These are phyloP conservation scores for Mya arenaria DNA, from an alignment of 1,140 invertebrate species.

Conservation along the genomic window DNA sequence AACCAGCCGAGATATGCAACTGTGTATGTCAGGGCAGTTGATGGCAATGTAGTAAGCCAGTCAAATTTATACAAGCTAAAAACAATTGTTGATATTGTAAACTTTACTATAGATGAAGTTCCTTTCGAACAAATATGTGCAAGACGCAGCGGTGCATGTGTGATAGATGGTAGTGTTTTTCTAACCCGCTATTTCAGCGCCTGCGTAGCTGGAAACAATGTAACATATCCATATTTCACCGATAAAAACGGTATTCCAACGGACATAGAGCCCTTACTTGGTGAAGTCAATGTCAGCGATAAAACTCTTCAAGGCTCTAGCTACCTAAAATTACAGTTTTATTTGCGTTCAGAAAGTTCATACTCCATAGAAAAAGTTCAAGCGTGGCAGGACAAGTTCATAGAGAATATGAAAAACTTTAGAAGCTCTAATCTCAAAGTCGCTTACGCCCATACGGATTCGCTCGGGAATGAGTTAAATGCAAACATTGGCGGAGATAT, in stretches of 20 bases:
- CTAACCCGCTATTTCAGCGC: not conserved
- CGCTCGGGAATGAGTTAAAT: conserved; percentile 60
- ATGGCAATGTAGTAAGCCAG: conserved; percentile 3
- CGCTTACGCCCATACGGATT: conserved; percentile 53
- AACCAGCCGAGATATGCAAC: not conserved
- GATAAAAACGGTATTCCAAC: not conserved
- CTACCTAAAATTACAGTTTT: conserved; percentile 22
- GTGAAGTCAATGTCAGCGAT: not conserved
- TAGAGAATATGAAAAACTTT: conserved; percentile 14
- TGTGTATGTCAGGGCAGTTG: not conserved
- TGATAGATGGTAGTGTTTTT: conserved; percentile 12
- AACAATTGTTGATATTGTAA: not conserved
- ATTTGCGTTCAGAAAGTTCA: not conserved
- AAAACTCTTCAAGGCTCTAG: not conserved
- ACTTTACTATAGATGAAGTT: not conserved
- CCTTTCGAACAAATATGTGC: conserved; percentile 4
- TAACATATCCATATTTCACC: not conserved
- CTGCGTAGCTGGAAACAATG: not conserved
- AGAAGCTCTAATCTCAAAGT: conserved; percentile 20
- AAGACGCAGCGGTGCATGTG: not conserved
- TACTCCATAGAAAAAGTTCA: not conserved
- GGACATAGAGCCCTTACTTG: conserved; percentile 1
- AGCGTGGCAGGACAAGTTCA: conserved; percentile 32
- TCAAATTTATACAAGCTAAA: not conserved
- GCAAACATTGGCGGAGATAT: conserved; percentile 60